Conservation (phyloP, 2,113 vertebrate species). For the Hemichromis elongatus region DNA sequence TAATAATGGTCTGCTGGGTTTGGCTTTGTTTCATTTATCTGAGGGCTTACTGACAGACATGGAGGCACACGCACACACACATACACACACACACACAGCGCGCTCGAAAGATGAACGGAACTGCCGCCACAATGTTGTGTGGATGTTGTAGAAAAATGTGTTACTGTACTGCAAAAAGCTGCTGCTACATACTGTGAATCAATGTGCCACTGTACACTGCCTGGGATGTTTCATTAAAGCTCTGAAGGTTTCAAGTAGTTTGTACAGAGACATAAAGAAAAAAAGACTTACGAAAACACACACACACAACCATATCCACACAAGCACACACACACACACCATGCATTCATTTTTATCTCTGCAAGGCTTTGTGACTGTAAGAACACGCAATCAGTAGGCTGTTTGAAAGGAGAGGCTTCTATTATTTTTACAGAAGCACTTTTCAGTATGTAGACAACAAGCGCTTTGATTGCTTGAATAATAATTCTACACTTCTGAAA, state of each 20-base stretch:
- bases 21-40: slow-evolving; percentile 51
- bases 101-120: slow-evolving; percentile 36
- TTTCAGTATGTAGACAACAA: slow-evolving; percentile 62
- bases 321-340: slow-evolving; percentile 17
- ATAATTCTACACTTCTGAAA: slow-evolving; percentile 45
- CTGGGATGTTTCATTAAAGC: slow-evolving; percentile 74
- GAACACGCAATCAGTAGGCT: slow-evolving; percentile 43
- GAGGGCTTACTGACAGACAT: slow-evolving; percentile 60
- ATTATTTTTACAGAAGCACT: slow-evolving; percentile 53
- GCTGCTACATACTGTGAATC: slow-evolving; percentile 42
- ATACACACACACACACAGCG: slow-evolving; percentile 37
- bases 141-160: not conserved
- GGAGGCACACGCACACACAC: slow-evolving; percentile 32
- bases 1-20: slow-evolving; percentile 46
- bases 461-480: slow-evolving; percentile 62
- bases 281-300: not conserved
- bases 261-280: slow-evolving; percentile 53
- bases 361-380: slow-evolving; percentile 61
- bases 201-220: slow-evolving; percentile 45
- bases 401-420: slow-evolving; percentile 40
- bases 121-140: slow-evolving; percentile 24
- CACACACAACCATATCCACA: not conserved
- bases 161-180: slow-evolving; percentile 32
- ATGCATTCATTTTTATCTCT: slow-evolving; percentile 56
- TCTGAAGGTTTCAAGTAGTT: slow-evolving; percentile 75